A percentile compares a stretch with the other conserved stretches of the same genome.
Conservation (phyloP, 2,797 vertebrate species). For the Xenops minutus region DNA sequence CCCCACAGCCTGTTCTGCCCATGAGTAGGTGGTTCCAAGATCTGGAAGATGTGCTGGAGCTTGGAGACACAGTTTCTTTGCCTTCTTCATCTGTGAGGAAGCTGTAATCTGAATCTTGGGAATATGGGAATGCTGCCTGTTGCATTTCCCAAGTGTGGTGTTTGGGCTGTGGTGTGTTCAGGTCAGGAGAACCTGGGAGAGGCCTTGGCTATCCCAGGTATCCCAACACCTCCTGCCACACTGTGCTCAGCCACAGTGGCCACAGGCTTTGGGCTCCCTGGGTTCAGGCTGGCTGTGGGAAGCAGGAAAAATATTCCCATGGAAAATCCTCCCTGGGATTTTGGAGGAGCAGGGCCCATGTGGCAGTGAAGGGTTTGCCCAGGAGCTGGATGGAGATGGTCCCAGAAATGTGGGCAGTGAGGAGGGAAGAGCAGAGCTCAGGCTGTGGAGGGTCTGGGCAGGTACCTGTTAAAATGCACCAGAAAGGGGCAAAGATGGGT, state of each 20-base stretch:
- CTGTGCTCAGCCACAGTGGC: neutral
- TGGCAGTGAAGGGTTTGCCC: neutral
- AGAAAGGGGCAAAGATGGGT: neutral
- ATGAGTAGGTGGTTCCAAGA: neutral
- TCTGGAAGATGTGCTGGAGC: neutral
- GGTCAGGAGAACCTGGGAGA: neutral
- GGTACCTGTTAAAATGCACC: neutral
- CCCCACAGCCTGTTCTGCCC: neutral
- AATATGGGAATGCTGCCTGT: neutral
- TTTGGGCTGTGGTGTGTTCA: neutral
- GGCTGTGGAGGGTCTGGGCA: neutral
- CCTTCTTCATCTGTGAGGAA: neutral
- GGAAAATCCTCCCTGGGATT: rapidly evolving
- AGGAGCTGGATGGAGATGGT: too few relatives aligned
- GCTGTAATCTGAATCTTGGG: neutral
- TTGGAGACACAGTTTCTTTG: neutral
- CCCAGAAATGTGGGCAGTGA: neutral
- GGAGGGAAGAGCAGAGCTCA: neutral
- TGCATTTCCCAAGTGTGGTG: neutral
- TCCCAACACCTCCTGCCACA: neutral
- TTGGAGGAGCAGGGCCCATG: rapidly evolving
- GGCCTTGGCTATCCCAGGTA: neutral
- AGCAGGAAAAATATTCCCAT: neutral
- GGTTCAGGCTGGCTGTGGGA: neutral
- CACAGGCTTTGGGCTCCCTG: neutral